Evolutionary conservation across 1,140 invertebrate species (phyloP).

Genomic region (Muscidifurax raptorellus): DNA sequence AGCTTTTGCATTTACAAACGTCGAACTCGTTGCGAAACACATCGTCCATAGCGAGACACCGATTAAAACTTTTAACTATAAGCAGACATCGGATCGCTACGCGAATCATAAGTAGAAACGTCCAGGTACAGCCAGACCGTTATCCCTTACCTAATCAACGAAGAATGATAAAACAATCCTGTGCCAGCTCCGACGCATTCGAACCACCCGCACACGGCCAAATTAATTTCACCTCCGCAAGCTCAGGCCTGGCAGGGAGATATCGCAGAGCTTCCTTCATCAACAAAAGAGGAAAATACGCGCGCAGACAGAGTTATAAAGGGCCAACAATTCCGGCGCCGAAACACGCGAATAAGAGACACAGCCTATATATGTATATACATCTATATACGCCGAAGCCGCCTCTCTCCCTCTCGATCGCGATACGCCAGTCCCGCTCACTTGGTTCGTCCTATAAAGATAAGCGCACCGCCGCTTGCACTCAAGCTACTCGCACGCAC

Average conservation of each 20-base stretch:
- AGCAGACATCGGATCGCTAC: no score
- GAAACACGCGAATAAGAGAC: slow-evolving; percentile 1
- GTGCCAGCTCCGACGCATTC: not conserved
- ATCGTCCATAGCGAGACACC: no score
- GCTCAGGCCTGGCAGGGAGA: not conserved
- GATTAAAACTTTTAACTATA: no score
- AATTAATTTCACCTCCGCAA: not conserved
- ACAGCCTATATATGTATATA: not conserved
- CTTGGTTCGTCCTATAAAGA: slow-evolving; percentile 38
- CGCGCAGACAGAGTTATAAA: not conserved
- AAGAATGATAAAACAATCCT: not conserved
- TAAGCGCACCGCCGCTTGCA: slow-evolving; percentile 13
- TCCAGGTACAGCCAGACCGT: not conserved
- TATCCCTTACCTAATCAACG: not conserved
- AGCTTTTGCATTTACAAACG: no score
- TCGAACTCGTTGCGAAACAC: no score
- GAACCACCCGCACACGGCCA: not conserved
- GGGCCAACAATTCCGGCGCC: not conserved
- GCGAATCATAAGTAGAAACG: not conserved
- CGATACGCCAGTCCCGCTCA: not conserved
- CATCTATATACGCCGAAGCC: no score
- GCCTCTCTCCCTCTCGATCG: not conserved
- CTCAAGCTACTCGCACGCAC: not conserved
- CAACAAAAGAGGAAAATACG: not conserved
- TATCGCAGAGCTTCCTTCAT: not conserved